Conservation (phyloP, 2,113 vertebrate species). For the Callopanchax toddi region DNA sequence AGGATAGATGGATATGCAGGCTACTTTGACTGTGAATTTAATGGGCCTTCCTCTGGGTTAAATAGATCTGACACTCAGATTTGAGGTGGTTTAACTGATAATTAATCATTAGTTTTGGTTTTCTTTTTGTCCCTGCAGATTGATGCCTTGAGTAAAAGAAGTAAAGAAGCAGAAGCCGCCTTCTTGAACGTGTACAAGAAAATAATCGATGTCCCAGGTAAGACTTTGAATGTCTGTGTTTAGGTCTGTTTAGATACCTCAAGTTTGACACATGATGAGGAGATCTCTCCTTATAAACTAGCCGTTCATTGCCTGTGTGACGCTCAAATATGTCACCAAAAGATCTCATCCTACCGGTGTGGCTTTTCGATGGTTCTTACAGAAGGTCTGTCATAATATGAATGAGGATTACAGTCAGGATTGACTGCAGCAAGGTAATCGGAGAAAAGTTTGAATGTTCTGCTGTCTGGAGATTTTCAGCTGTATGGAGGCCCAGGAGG, state of each 20-base stretch:
- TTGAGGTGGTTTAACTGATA: conserved; percentile 10
- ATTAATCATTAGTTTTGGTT: conserved; percentile 23
- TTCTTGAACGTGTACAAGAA: conserved; percentile 99
- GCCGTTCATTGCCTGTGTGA: conserved; percentile 50
- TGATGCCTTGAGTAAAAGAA: conserved; percentile 97
- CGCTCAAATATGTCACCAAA: conserved; percentile 59
- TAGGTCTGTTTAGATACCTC: conserved; percentile 13
- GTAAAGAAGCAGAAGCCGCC: conserved; percentile 98
- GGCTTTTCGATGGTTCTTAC: conserved; percentile 63
- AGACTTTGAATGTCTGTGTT: conserved; percentile 41
- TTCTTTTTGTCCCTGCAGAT: conserved; percentile 79
- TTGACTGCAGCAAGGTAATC: conserved; percentile 41
- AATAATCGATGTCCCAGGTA: conserved; percentile 99
- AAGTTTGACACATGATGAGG: conserved; percentile 1
- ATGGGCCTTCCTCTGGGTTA: conserved; percentile 37
- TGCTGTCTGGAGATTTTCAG: conserved; percentile 56
- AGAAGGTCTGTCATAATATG: conserved; percentile 60
- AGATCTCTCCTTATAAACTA: conserved; percentile 20
- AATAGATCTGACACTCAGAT: conserved; percentile 27
- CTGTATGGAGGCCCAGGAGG: conserved; percentile 54
- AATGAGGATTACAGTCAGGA: conserved; percentile 52
- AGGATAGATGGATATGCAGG: conserved; percentile 59
- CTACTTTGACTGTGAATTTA: conserved; percentile 44
- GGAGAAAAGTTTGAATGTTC: conserved; percentile 24
- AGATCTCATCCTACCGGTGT: conserved; percentile 45